Evolutionary conservation across 2,113 vertebrate species (phyloP).

Genomic region (Pardalotus punctatus): DNA sequence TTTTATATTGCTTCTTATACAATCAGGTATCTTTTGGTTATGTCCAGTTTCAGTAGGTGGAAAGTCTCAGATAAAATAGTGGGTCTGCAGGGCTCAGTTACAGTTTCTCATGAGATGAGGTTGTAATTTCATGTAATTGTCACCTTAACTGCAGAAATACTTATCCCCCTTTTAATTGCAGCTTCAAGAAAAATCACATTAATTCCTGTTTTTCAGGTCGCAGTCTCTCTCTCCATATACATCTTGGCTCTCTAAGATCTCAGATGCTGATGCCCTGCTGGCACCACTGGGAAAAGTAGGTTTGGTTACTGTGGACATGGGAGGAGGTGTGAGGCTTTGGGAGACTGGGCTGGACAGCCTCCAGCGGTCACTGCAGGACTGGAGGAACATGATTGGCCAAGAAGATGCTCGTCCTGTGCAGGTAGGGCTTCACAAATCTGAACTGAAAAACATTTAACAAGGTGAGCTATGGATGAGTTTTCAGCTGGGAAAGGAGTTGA

Average conservation of each 20-base stretch:
- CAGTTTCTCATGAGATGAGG: not conserved
- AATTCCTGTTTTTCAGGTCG: conserved; percentile 71
- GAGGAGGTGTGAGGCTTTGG: conserved; percentile 88
- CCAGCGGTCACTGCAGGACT: conserved; percentile 89
- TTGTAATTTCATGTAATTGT: not conserved
- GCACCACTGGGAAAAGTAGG: conserved; percentile 80
- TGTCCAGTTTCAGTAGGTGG: not conserved
- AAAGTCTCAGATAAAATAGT: not conserved
- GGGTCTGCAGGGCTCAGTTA: not conserved
- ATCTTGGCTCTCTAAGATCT: conserved; percentile 88
- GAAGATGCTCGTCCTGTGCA: conserved; percentile 84
- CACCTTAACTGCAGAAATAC: not conserved
- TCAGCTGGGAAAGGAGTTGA: not conserved
- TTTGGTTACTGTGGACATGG: conserved; percentile 90
- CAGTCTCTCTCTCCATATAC: conserved; percentile 85
- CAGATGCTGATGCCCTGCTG: conserved; percentile 84
- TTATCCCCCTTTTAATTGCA: not conserved
- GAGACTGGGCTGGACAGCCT: conserved; percentile 88
- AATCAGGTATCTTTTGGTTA: not conserved
- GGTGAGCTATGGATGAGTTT: not conserved
- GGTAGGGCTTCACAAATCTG: conserved; percentile 69
- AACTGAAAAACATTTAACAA: not conserved
- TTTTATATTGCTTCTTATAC: not conserved
- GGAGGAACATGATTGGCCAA: conserved; percentile 93
- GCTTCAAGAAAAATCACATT: not conserved